Evolutionary conservation across 2,888 invertebrate species (phyloP), one percentile per base, ranked within the genome.

Genomic region (Sphaeridia pumilis): DNA sequence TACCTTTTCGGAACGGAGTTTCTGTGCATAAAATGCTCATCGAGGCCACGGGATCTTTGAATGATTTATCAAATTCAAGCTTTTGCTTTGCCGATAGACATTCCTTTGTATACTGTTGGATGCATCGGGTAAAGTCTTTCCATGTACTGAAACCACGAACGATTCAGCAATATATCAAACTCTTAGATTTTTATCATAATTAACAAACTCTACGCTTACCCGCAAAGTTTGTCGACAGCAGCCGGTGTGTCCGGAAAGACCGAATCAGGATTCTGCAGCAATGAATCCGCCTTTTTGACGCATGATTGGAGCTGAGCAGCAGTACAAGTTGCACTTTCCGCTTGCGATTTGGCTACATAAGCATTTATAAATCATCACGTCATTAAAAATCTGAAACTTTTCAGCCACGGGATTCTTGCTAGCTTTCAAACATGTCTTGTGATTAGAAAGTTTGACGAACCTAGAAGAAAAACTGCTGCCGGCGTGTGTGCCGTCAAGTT

Each of bases 11-110:
- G 42, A 62, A 59, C 10, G 57, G 58, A 42, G 60, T 54, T 42
- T 64, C 60, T 36, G 59, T 57, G 36, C 64, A 64, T 12, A 64
- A 55, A 28, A 55, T 58, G 22, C 49, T 55, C 64, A 64, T 64
- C 17, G 61, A 56, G 27, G 56, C 45, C 34, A 58, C 56, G 4
- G 64, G 62, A 42, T 64, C 62, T 27, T 59, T 59, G 55, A 62
- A 59, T 31, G 56, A 52, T 49, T 42, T 54, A 36, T 64, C 61
- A 42, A 64, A 64, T 49, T 61, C 59, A n/a, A 49, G 42, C 34
- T 58, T 56, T 45, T 62, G 58, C 22, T 53, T 46, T 14, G 52
- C 43, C 2, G 58, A 56, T 44, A 62, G 54, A 44, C 53, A 55
- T 21, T 42, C 25, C 10, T 49, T 55, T 4, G 55, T 58, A 34